Evolutionary conservation across 2,797 vertebrate species (phyloP).

Genomic region (Kryptopterus vitreolus): DNA sequence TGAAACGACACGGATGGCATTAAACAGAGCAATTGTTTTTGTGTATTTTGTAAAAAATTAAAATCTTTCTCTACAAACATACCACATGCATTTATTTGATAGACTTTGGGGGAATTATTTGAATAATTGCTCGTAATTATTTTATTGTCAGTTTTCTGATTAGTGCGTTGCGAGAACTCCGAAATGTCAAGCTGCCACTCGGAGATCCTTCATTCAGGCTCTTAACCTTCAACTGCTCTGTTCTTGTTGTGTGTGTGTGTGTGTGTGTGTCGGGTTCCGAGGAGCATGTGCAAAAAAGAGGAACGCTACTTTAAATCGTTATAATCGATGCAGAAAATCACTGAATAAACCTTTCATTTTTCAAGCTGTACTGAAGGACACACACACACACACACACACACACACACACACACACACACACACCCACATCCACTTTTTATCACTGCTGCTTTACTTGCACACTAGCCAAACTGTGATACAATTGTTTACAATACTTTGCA

Average conservation of each 20-base stretch:
- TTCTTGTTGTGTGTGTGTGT: neutral
- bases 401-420: neutral
- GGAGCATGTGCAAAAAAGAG: neutral
- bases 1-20: neutral
- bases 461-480: no score
- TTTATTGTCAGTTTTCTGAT: neutral
- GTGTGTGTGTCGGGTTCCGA: neutral
- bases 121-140: neutral
- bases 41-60: neutral
- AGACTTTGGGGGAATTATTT: neutral
- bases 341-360: neutral
- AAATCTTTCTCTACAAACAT: neutral
- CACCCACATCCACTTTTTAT: no score
- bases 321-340: neutral
- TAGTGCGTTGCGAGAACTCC: neutral
- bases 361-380: slow-evolving; percentile 18
- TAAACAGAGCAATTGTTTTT: neutral
- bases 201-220: neutral
- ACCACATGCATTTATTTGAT: neutral
- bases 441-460: no score
- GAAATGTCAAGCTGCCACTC: no score
- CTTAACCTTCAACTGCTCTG: neutral
- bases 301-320: neutral
- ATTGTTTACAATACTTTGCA: no score
- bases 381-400: neutral